Evolutionary conservation across 1,140 invertebrate genomes (phyloP), one percentile per base, ranked within the genome.

Genomic region (Apis florea): DNA sequence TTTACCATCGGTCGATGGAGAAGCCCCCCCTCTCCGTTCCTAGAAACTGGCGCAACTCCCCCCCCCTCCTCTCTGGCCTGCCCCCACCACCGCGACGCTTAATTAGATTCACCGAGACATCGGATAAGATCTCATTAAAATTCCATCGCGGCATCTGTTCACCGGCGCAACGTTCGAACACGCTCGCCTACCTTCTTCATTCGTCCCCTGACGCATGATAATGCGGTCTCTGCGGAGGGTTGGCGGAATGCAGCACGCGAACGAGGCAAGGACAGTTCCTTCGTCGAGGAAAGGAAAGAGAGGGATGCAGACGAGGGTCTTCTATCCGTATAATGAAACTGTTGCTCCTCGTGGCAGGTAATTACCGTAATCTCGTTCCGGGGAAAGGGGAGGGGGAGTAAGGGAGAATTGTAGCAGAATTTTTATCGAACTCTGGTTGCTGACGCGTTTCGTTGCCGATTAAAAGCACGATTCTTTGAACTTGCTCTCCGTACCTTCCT

Each of bases 91-190:
- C 5, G 53, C 59, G 59, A 74, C 71, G 63, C 51, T 81, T 75
- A 75, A 81, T 81, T 81, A 81, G 72, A 81, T 81, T 81, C 79
- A 26, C 63, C 63, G 63, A 47, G 63, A 68, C 63, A 72, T 59
- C 53, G 72, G 59, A 81, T 81, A 81, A 81, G 79, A 81, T 75
- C 79, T 81, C 72, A 75, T 81, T 81, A 81, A 81, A 81, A 81
- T 81, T 81, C 79, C 79, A 81, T 68, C 63, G 79, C 79, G 53
- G 79, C 79, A 75, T 81, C 79, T 59, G 79, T 68, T 40, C 31
- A 24, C 53, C 79, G 49, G 31, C 59, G 24, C 59, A n/a, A 24
- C 72, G 17, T 59, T 81, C 72, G 71, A 81, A 56, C 24, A 12
- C 51, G 63, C 2, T 13, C 51, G 51, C 47, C 47, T 69, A 51